Evolutionary conservation across 2,113 vertebrate genomes (phyloP).

Genomic region (Hylia prasina): DNA sequence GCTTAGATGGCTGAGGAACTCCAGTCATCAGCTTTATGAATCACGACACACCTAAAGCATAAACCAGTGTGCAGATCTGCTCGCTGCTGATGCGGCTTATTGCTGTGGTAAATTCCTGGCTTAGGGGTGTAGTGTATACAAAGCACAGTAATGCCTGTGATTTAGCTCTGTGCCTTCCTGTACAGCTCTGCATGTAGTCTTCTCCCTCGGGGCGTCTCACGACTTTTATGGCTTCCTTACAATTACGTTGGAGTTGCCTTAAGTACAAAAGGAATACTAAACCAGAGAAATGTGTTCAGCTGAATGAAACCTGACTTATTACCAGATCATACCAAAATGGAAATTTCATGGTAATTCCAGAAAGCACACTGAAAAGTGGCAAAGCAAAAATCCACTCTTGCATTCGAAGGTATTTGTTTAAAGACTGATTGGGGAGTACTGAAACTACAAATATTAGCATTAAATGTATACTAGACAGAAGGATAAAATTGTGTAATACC

Average conservation of each 20-base stretch:
- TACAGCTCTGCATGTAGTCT: not conserved
- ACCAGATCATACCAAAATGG: not conserved
- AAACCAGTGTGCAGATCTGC: not conserved
- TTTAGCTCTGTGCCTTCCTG: not conserved
- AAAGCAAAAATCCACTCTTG: not conserved
- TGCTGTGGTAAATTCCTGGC: not conserved
- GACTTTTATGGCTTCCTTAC: not conserved
- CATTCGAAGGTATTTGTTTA: not conserved
- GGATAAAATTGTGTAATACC: not conserved
- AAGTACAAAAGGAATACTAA: not conserved
- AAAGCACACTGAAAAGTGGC: not conserved
- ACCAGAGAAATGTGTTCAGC: not conserved
- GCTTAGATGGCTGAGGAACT: not conserved
- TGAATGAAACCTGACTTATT: not conserved
- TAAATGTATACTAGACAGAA: not conserved
- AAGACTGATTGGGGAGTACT: not conserved
- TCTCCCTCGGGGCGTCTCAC: not conserved
- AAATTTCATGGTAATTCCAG: not conserved
- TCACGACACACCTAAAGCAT: not conserved
- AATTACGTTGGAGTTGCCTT: not conserved
- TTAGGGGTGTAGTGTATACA: not conserved
- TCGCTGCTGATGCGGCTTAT: accelerated
- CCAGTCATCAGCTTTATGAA: not conserved
- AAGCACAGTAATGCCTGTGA: not conserved
- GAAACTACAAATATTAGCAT: not conserved